Percentiles rank a stretch among this genome's conserved stretches.
phyloP scores from a whole-genome alignment of 2,797 vertebrate species.

The Zalophus californianus region DNA sequence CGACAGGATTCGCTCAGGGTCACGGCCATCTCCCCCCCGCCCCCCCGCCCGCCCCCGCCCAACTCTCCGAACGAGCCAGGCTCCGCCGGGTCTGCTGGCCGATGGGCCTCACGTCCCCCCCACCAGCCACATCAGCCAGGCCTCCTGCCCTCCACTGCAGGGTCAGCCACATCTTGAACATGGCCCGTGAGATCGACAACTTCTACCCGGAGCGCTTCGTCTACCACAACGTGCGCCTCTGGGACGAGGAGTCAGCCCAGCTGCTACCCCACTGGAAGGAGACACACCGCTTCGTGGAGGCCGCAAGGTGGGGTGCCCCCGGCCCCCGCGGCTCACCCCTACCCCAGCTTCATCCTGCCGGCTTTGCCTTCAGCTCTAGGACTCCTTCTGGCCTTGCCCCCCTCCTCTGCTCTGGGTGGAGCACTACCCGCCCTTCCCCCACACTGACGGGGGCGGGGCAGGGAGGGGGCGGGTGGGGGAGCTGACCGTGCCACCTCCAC shows the following conservation, averaged over 20 bases:
- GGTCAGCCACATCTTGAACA: slow-evolving; percentile 96
- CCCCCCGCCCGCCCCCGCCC: not conserved
- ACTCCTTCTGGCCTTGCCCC: not conserved
- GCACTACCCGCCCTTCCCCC: not conserved
- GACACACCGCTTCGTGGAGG: slow-evolving; percentile 94
- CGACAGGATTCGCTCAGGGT: rapidly evolving
- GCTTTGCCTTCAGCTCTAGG: too few relatives aligned
- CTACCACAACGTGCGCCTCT: slow-evolving; percentile 96
- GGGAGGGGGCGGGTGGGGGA: not conserved
- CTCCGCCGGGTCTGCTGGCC: rapidly evolving
- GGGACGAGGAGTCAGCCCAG: slow-evolving; percentile 94
- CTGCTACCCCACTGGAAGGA: slow-evolving; percentile 95
- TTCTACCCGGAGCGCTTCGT: slow-evolving; percentile 96
- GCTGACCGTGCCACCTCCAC: not conserved
- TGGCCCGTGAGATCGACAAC: slow-evolving; percentile 98
- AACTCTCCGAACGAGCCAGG: not conserved
- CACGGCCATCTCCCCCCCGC: not conserved
- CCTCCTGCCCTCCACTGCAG: slow-evolving; percentile 82
- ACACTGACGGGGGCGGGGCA: not conserved
- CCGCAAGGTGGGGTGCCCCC: slow-evolving; percentile 86
- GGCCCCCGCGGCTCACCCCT: not conserved
- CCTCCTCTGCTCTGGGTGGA: not conserved
- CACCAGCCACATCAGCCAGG: not conserved
- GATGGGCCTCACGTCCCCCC: not conserved
- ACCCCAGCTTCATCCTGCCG: not conserved